phyloP scores from a whole-genome alignment of 2,113 vertebrate genomes.

The Origma solitaria region DNA sequence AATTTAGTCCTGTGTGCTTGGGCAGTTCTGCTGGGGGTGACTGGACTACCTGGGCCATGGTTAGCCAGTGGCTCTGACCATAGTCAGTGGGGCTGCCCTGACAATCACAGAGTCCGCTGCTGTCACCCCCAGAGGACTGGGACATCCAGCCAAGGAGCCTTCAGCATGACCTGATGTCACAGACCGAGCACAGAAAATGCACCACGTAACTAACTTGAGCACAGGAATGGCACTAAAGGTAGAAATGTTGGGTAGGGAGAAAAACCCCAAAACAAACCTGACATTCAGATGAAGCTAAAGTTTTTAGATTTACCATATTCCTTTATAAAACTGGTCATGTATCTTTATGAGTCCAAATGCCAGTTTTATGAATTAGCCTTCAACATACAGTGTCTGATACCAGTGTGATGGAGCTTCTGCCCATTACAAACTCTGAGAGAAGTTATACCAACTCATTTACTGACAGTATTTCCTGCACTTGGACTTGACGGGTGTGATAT shows the following conservation, averaged over 20 bases:
- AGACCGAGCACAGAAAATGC: not conserved
- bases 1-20: not conserved
- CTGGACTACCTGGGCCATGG: not conserved
- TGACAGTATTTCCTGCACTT: not conserved
- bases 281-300: not conserved
- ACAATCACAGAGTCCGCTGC: not conserved
- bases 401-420: not conserved
- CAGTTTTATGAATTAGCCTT: not conserved
- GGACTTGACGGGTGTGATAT: not conserved
- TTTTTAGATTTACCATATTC: not conserved
- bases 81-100: not conserved
- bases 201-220: not conserved
- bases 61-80: not conserved
- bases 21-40: not conserved
- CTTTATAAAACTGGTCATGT: not conserved
- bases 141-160: not conserved
- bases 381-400: not conserved
- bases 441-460: not conserved
- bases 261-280: not conserved
- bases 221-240: not conserved
- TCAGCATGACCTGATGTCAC: accelerated
- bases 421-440: not conserved
- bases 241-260: not conserved
- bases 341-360: not conserved
- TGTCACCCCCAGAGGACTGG: not conserved